Evolutionary conservation across 2,797 vertebrate species (phyloP).

Genomic region (Sus cebifrons): DNA sequence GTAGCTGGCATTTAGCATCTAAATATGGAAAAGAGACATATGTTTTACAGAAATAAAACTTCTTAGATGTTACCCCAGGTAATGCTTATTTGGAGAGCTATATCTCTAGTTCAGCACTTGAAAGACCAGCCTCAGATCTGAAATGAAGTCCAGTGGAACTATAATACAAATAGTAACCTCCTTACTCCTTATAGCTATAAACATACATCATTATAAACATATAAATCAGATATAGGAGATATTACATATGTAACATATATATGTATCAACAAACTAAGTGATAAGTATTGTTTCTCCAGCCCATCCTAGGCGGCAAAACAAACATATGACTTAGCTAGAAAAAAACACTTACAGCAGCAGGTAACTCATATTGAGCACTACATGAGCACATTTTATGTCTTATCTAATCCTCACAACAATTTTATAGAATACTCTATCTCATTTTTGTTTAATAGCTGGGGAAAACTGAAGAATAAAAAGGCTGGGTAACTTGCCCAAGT

Average conservation of each 20-base stretch:
- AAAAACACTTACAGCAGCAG: neutral
- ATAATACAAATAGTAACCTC: neutral
- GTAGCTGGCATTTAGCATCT: neutral
- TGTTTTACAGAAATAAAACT: neutral
- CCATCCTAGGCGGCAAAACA: neutral
- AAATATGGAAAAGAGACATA: neutral
- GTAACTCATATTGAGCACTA: neutral
- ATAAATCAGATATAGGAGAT: neutral
- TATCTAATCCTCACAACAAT: neutral
- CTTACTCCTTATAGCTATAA: neutral
- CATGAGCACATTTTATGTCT: neutral
- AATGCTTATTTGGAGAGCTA: neutral
- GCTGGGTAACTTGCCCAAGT: neutral
- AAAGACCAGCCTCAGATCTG: neutral
- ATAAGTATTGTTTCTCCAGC: neutral
- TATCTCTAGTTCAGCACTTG: neutral
- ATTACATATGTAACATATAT: neutral
- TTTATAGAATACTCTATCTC: neutral
- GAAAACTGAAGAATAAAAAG: conserved; percentile 36
- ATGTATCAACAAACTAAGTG: neutral
- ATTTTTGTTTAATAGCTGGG: neutral
- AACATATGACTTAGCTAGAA: neutral
- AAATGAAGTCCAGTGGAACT: neutral
- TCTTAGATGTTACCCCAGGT: neutral
- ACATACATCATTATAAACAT: neutral